Percentiles rank a stretch among this genome's conserved stretches.
Evolutionary conservation across 2,113 vertebrate species (phyloP).

Genomic region (Martes martes): DNA sequence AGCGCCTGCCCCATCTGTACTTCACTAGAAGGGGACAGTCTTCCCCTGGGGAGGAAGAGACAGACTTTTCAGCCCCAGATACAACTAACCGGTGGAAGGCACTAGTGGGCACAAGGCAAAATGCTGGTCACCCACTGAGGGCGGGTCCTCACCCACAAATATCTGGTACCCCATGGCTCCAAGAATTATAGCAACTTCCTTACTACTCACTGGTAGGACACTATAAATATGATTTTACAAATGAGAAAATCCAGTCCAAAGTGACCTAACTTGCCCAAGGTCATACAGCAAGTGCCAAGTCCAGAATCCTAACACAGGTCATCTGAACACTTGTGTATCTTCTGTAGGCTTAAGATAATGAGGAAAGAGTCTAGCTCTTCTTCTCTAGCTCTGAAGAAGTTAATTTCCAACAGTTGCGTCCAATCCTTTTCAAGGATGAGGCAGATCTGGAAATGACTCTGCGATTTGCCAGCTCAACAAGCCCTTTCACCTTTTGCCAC

Average conservation of each 20-base stretch:
- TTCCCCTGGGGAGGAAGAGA: background rate
- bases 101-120: accelerated
- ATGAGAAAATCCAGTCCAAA: background rate
- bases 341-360: background rate
- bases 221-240: background rate
- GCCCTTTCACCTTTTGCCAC: background rate
- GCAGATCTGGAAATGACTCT: background rate
- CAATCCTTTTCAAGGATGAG: background rate
- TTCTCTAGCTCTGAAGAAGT: background rate
- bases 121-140: background rate
- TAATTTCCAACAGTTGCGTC: background rate
- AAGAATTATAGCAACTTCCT: background rate
- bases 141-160: background rate
- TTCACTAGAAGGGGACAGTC: background rate
- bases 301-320: background rate
- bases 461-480: background rate
- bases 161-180: background rate
- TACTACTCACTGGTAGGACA: background rate
- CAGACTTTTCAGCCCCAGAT: background rate
- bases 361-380: background rate
- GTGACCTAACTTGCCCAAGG: background rate
- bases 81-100: background rate
- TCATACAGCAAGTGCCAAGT: background rate
- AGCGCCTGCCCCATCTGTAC: too few relatives aligned
- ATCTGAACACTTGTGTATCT: background rate